phyloP scores from a whole-genome alignment of 2,888 invertebrate species.

The Eristalinus aeneus region DNA sequence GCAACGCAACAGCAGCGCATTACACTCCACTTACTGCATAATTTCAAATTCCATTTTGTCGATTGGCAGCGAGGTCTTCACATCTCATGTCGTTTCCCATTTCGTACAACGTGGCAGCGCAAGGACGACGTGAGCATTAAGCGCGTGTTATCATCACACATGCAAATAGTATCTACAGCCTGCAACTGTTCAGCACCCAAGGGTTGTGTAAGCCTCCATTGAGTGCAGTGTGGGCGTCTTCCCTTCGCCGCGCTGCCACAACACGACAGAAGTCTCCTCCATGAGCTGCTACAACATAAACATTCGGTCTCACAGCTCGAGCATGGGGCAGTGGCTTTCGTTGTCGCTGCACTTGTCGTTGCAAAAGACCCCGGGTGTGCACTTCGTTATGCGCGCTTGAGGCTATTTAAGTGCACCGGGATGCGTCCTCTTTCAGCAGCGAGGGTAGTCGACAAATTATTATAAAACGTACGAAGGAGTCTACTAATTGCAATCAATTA shows the following conservation, averaged over 20 bases:
- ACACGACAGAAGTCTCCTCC: background rate
- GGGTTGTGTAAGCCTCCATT: constrained; percentile 34
- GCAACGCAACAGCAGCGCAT: constrained; percentile 31
- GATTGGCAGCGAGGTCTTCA: constrained; percentile 35
- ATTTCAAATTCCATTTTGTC: constrained; percentile 64
- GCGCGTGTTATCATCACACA: constrained; percentile 64
- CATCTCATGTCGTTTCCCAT: background rate
- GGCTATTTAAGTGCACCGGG: constrained; percentile 54
- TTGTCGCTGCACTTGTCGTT: constrained; percentile 12
- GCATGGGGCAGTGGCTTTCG: background rate
- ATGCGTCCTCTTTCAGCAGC: constrained; percentile 6
- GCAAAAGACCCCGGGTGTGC: constrained; percentile 9
- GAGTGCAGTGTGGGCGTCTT: background rate
- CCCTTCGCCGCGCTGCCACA: background rate
- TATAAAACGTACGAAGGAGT: constrained; percentile 44
- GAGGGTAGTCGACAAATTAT: constrained; percentile 48
- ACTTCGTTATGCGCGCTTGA: constrained; percentile 58
- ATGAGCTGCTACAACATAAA: constrained; percentile 8
- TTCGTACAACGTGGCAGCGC: background rate
- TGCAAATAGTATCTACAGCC: constrained; percentile 59
- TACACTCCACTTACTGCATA: constrained; percentile 62
- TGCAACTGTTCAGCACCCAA: constrained; percentile 18
- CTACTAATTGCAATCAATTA: constrained; percentile 68
- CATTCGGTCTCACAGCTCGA: background rate
- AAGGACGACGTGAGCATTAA: constrained; percentile 48